Evolutionary conservation across 2,113 vertebrate genomes (phyloP), one percentile per base, ranked within the genome.

Genomic region (Zosterops lateralis): DNA sequence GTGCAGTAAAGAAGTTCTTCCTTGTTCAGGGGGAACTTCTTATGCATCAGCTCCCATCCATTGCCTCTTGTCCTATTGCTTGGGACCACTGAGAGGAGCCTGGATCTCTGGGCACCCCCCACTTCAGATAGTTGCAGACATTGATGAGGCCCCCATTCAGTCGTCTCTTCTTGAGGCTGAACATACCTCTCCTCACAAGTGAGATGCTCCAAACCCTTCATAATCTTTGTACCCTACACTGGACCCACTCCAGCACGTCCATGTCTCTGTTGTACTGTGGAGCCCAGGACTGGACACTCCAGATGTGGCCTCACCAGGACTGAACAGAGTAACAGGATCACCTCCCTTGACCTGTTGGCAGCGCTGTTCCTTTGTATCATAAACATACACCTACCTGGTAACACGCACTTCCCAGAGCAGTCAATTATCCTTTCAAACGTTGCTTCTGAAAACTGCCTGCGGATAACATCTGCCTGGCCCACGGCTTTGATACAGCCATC

Each of bases 371-470:
- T 28, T 24, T 32, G 32, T 6, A 57, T 5, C 16, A 38, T 3
- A 73, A 54, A 94, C 82, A 57, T 1, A 26, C 32, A 95, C 94
- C 50, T 71, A 99, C 99, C 99, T 68, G 99, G 99, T 71, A 99
- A 92, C 71, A 99, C 96, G 7, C 99, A 99, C 98, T 99, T 99
- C 47, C 98, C 99, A 16, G 98, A 97, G 26, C 98, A 99, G 94
- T 99, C 98, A 34, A 99, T 99, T 85, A 98, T 95, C 82, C 97
- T 98, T 72, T 99, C 98, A 92, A 99, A 99, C 0, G 89, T 97
- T 20, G 96, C 97, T 58, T 92, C 97, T 32, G 97, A 92, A 97
- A 98, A 99, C 65, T 98, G 97, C 38, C 57, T 84, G 70, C 68
- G 93, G 89, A 99, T 99, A 44, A 38, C 72, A 48, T 98, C 97